Base-by-base conservation (phyloP, 2,888 invertebrate genomes). In the Noctua fimbriata region DNA sequence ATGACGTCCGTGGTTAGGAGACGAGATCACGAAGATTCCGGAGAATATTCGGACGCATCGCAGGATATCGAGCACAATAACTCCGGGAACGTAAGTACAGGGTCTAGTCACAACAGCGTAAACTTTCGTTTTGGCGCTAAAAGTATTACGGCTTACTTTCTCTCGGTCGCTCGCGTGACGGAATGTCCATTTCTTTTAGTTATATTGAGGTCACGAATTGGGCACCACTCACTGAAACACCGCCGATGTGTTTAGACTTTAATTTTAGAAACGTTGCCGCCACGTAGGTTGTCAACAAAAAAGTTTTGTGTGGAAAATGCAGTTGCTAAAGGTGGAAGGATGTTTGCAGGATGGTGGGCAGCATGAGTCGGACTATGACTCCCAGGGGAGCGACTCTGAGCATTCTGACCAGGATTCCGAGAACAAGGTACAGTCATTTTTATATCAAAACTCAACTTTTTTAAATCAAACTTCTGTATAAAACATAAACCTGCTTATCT, bases 331-430 rank as follows among this genome's bases (percentile, higher is more conserved):
- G 88, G 96, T 96, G 78, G 94, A 93, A 89, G 94, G 92, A 86
- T 93, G 93, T 92, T 96, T 96, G 85, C 96, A 97, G 97, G 97
- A 97, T 87, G 95, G 91, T 63, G 95, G 89, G 3, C 95, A 93
- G 58, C 94, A 91, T 2, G 96, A 96, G 84, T 97, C 97, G 0
- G 97, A 97, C 83, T 97, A 97, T 89, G 97, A 97, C 82, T 97
- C 97, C 3, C 95, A 94, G 69, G 96, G 95, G 21, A 97, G 97
- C 83, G 96, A 96, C 66, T 95, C 97, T 78, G 97, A 97, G 69
- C 97, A 95, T 90, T 97, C 97, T 83, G 98, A 98, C 88, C 95
- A 98, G 78, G 98, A 98, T 93, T 98, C 98, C 1, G 98, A 98
- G 92, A 98, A 97, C 71, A 98, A 98, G 97, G 98, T 97, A 93